These are phyloP conservation scores for Onychomys arenicola DNA, from an alignment of 2,797 vertebrate genomes.

Conservation along the genomic window DNA sequence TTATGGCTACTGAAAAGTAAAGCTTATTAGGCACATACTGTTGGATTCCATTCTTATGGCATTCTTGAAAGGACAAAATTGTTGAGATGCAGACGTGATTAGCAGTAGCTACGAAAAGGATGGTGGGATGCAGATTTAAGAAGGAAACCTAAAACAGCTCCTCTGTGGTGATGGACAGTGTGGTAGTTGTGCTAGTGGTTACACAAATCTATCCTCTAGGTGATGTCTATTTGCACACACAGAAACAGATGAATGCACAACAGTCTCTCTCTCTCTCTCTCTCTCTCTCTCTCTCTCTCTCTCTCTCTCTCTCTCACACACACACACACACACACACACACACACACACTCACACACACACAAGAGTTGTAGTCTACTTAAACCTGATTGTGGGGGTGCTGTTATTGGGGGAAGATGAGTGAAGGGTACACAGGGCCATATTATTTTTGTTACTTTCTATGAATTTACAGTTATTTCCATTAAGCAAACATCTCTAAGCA, in stretches of 20 bases:
- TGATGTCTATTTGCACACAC: not conserved
- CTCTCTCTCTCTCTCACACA: no score
- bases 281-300: no score
- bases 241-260: not conserved
- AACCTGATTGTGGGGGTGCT: not conserved
- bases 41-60: not conserved
- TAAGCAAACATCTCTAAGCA: not conserved
- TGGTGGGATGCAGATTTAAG: not conserved
- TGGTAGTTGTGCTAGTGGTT: not conserved
- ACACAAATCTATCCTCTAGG: not conserved
- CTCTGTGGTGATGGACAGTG: not conserved
- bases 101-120: not conserved
- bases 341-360: not conserved
- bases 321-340: no score
- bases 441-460: not conserved
- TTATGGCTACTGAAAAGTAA: not conserved
- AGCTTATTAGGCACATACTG: not conserved
- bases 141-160: fast-evolving
- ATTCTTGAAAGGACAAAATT: not conserved
- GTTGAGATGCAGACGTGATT: not conserved
- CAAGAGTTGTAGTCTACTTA: not conserved
- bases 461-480: constrained; percentile 11
- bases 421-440: not conserved
- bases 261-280: no score
- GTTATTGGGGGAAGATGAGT: not conserved